Base-by-base conservation (phyloP, 2,797 vertebrate genomes). In the Hybognathus amarus region DNA sequence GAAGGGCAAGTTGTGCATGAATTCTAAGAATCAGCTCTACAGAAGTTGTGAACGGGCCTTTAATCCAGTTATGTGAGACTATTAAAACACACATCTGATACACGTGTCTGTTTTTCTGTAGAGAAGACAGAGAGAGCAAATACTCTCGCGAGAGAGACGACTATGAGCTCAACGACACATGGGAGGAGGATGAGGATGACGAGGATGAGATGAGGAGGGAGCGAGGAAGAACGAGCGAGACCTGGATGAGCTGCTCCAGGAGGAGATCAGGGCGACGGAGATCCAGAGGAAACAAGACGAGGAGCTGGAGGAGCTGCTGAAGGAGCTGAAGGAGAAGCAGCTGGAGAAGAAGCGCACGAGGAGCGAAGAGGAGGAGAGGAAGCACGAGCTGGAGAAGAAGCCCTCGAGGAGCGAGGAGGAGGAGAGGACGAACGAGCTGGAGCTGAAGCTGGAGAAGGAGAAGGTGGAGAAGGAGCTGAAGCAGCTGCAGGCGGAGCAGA, bases 311-410 rank as follows among this genome's bases (percentile, higher is more conserved):
- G 83, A 84, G 56, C 77, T 84, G 17, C 33, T 66, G 77, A 54
- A 82, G 71, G 83, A 79, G 36, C 80, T 80, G 36, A 77, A 64
- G 52, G 67, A 33, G 6, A 77, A 67, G n/a, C 68, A 80, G 27
- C 59, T 27, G 38, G 61, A 75, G 77, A 52, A 59, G 45, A 47
- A 77, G 5, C 61, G 1, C 22, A 69, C 9, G 8, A 59, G 33
- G 67, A 20, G 27, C 27, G 90, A 88, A 80, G 91, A 93, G 88
- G 70, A 73, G 20, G 85, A 77, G 64, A 83, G 22, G 64, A 78
- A 77, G 78, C 73, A 69, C 2, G 85, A 85, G 79, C 76, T 89
- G 59, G 91, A 94, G 84, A 85, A 94, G 56, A 85, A 91, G 18
- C 54, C n/a, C 22, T 63, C 9, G 8, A 59, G 33, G 67, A 20